Evolutionary conservation across 1,140 invertebrate species (phyloP), one percentile per base, ranked within the genome.

Genomic region (Melipona quadrifasciata): DNA sequence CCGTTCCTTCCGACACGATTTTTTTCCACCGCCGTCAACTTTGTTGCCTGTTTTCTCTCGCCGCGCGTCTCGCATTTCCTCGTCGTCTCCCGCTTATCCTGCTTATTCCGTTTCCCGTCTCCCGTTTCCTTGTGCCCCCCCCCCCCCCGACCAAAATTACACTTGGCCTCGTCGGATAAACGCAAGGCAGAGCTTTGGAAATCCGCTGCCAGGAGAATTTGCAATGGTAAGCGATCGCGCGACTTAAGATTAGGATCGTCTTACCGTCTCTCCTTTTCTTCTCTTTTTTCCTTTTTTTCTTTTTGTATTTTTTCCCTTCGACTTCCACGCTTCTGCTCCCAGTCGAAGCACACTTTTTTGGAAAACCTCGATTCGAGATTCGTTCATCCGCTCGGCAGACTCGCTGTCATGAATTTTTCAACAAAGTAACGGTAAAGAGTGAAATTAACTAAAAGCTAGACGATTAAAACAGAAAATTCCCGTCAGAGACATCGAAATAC

Each of bases 181-280:
- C 27, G 82, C 77, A 39, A 16, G 31, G 51, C 65, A 64, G 68
- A 65, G 82, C 82, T 84, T 80, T 73, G 68, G 51, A 84, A 84
- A 84, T 61, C 82, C 77, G 76, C 31, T 72, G 70, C 82, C 68
- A 73, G 65, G 76, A 57, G 77, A 84, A 84, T 84, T 84, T 84
- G 82, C 70, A 84, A 84, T 84, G 76, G 82, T 84, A 84, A 80
- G 68, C 67, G 76, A 79, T 84, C 82, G 82, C 39, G 47, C n/a
- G 77, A 39, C 76, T 80, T 79, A 80, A 84, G 82, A 80, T 84
- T 72, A 72, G 39, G 67, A 51, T 84, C 51, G 61, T 27, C 67
- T 51, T 61, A 47, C 19, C n/a, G 17, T 27, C 80, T 39, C 0
- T 24, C 4, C 65, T 58, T 27, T 68, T 3, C n/a, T 67, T 57